Evolutionary conservation across 2,888 invertebrate species (phyloP).

Genomic region (Watsonalla cultraria): DNA sequence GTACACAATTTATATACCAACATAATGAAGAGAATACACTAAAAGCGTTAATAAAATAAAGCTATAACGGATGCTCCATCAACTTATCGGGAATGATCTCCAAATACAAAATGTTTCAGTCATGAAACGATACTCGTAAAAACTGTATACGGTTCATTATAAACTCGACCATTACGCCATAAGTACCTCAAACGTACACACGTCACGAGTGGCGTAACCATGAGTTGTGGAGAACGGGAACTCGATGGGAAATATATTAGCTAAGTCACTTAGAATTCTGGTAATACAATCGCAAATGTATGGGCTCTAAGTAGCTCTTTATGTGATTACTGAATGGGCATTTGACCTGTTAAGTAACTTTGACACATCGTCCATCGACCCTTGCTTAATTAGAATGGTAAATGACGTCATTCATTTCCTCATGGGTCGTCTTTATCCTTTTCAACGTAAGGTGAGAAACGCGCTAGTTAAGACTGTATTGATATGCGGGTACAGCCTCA

Average conservation of each 20-base stretch:
- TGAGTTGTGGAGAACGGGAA: not conserved
- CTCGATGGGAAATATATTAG: not conserved
- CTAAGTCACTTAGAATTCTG: not conserved
- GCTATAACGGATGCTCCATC: not conserved
- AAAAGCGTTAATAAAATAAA: not conserved
- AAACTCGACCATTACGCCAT: slow-evolving; percentile 16
- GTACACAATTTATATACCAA: too few relatives aligned
- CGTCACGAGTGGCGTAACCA: slow-evolving; percentile 4
- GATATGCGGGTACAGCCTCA: too few relatives aligned
- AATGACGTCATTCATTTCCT: too few relatives aligned
- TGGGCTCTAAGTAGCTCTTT: too few relatives aligned
- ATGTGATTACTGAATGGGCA: too few relatives aligned
- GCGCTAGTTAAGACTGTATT: too few relatives aligned
- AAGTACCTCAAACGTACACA: slow-evolving; percentile 7
- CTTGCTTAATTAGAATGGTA: too few relatives aligned
- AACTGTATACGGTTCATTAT: slow-evolving; percentile 18
- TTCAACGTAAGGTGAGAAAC: too few relatives aligned
- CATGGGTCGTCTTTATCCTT: too few relatives aligned
- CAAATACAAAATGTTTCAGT: slow-evolving; percentile 9
- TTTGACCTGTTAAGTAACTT: too few relatives aligned
- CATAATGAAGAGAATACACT: not conserved
- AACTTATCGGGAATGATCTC: slow-evolving; percentile 5
- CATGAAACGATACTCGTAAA: slow-evolving; percentile 18
- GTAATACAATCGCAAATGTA: too few relatives aligned
- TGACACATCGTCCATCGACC: too few relatives aligned